phyloP scores from a whole-genome alignment of 2,888 invertebrate genomes.

The Latrodectus elegans region DNA sequence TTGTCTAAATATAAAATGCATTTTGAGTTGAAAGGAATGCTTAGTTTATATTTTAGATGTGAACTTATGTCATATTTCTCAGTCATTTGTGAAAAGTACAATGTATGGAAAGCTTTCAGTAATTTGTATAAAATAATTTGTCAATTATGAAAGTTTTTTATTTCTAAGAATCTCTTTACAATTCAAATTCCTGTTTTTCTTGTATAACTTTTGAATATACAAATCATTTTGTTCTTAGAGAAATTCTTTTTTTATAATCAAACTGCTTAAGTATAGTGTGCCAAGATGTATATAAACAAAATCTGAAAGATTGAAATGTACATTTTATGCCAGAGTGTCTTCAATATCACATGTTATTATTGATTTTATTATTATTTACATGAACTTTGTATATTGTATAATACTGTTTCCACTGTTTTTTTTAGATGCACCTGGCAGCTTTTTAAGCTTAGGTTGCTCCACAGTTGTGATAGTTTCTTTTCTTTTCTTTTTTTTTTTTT shows the following conservation, averaged over 20 bases:
- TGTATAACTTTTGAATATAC: too few species aligned
- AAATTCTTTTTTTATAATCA: constrained; percentile 11
- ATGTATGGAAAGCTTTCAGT: too few species aligned
- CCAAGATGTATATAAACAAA: constrained; percentile 32
- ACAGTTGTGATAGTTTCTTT: constrained; percentile 45
- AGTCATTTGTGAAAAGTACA: too few species aligned
- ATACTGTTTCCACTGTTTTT: constrained; percentile 24
- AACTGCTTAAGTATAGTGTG: constrained; percentile 28
- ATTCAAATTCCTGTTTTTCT: too few species aligned
- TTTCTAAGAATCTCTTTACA: too few species aligned
- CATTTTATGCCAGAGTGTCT: constrained; percentile 34
- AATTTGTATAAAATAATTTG: too few species aligned
- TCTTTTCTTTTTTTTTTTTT: constrained; percentile 34
- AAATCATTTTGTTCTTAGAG: constrained; percentile 12
- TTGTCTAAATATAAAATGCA: too few species aligned
- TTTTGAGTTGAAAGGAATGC: too few species aligned
- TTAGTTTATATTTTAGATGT: too few species aligned
- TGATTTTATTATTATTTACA: constrained; percentile 25
- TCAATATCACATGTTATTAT: constrained; percentile 21
- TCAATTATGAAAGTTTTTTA: too few species aligned
- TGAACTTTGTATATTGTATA: constrained; percentile 45
- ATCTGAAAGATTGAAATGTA: constrained; percentile 5
- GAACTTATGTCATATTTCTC: too few species aligned
- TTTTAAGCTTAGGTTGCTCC: constrained; percentile 38
- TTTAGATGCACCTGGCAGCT: constrained; percentile 52